These are phyloP conservation scores for Littorina saxatilis DNA, from an alignment of 1,140 invertebrate species.

Conservation along the genomic window DNA sequence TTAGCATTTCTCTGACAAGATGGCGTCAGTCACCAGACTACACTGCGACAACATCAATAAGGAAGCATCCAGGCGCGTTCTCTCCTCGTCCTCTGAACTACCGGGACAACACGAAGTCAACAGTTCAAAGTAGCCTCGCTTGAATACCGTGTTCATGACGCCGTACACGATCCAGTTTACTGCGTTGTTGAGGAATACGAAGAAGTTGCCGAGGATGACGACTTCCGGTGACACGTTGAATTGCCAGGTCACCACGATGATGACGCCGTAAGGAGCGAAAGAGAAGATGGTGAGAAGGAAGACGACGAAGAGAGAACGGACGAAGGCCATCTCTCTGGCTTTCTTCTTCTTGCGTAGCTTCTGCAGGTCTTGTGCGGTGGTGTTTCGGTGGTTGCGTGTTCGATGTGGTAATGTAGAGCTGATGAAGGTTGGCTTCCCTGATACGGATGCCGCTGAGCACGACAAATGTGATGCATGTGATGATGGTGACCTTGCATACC, in stretches of 20 bases:
- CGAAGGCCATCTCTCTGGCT: background rate
- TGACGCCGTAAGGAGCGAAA: constrained; percentile 26
- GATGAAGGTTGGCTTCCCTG: too few species aligned
- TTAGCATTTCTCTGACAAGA: too few species aligned
- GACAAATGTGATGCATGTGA: too few species aligned
- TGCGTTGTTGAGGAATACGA: constrained; percentile 19
- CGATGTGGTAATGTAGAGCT: too few species aligned
- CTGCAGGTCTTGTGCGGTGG: background rate
- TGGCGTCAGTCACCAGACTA: too few species aligned
- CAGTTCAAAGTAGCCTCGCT: background rate
- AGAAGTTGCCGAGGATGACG: constrained; percentile 3
- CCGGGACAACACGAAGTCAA: too few species aligned
- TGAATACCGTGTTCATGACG: constrained; percentile 25
- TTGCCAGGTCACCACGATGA: background rate
- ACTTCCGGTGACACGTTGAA: background rate
- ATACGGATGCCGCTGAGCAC: too few species aligned
- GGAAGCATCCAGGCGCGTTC: too few species aligned
- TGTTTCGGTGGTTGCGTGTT: too few species aligned
- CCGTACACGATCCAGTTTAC: constrained; percentile 35
- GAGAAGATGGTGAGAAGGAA: constrained; percentile 12
- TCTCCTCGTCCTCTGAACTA: too few species aligned
- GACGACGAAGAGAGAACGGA: background rate
- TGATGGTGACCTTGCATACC: too few species aligned
- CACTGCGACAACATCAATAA: too few species aligned
- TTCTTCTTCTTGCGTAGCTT: background rate